phyloP scores from a whole-genome alignment of 2,113 vertebrate genomes.

The Periophthalmus modestus region DNA sequence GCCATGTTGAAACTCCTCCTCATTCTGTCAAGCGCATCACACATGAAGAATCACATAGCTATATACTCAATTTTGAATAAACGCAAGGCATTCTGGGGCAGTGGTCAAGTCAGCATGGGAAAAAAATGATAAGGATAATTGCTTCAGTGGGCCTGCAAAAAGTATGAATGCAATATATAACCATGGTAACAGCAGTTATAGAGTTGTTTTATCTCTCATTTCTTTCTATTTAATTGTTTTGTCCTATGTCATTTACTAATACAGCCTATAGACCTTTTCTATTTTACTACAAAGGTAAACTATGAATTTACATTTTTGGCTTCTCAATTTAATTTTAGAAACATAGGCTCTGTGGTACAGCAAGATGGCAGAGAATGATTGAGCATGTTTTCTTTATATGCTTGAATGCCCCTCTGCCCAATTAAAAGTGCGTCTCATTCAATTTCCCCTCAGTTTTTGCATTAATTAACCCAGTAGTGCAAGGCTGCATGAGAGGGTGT shows the following conservation, averaged over 20 bases:
- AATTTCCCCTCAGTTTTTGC: conserved; percentile 52
- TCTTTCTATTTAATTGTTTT: not conserved
- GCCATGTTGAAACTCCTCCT: conserved; percentile 53
- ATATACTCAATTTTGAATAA: conserved; percentile 32
- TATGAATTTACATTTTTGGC: not conserved
- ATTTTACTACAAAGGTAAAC: not conserved
- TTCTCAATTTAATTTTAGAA: not conserved
- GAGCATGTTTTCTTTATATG: conserved; percentile 63
- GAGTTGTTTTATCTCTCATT: not conserved
- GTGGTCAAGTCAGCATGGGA: not conserved
- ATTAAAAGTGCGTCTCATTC: conserved; percentile 68
- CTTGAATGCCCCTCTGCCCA: conserved; percentile 72
- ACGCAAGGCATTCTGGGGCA: not conserved
- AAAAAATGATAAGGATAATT: not conserved
- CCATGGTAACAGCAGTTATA: not conserved
- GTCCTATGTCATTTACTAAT: not conserved
- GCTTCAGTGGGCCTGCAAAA: not conserved
- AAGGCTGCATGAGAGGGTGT: conserved; percentile 30
- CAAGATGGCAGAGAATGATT: conserved; percentile 72
- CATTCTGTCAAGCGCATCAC: conserved; percentile 48
- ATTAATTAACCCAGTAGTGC: conserved; percentile 71
- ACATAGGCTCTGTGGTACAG: conserved; percentile 7
- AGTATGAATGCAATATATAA: not conserved
- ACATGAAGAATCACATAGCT: conserved; percentile 61
- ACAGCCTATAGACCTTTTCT: not conserved